Evolutionary conservation across 1,140 invertebrate species (phyloP).

Genomic region (Habropoda laboriosa): DNA sequence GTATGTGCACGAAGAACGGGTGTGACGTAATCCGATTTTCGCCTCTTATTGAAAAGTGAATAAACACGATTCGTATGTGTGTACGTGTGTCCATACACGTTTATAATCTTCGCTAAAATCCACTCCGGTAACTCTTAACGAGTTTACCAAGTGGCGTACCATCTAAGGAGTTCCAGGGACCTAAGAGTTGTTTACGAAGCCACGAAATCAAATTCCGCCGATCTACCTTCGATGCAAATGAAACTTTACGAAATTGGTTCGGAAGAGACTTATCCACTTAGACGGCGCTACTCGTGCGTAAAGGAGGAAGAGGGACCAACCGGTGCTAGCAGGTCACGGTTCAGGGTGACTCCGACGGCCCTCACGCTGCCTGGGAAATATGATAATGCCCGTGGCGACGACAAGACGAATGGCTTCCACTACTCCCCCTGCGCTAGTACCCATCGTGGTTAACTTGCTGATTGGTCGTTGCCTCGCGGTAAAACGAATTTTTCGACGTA

Average conservation of each 20-base stretch:
- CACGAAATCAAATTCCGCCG: slow-evolving; percentile 63
- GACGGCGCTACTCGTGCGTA: slow-evolving; percentile 58
- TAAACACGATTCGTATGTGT: slow-evolving; percentile 4
- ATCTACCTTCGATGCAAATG: slow-evolving; percentile 70
- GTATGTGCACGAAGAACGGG: not conserved
- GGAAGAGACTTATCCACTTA: slow-evolving; percentile 71
- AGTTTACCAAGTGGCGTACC: slow-evolving; percentile 46
- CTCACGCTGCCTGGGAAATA: slow-evolving; percentile 62
- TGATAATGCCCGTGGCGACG: slow-evolving; percentile 69
- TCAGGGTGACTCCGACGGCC: slow-evolving; percentile 22
- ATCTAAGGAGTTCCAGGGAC: slow-evolving; percentile 53
- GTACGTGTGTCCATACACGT: not conserved
- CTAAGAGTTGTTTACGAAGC: slow-evolving; percentile 64
- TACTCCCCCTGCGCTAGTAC: slow-evolving; percentile 49
- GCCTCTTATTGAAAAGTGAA: slow-evolving; percentile 8
- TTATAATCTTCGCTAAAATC: slow-evolving; percentile 38
- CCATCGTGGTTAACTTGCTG: slow-evolving; percentile 61
- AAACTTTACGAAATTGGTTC: slow-evolving; percentile 73
- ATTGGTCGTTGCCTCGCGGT: slow-evolving; percentile 62
- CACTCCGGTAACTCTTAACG: slow-evolving; percentile 59
- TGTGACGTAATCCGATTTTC: slow-evolving; percentile 5
- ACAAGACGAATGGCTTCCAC: slow-evolving; percentile 66
- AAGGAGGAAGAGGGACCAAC: slow-evolving; percentile 38
- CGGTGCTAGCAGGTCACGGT: not conserved
- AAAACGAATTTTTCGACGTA: slow-evolving; percentile 61